Conservation (phyloP, 1,140 invertebrate species). For the Anadara kagoshimensis region DNA sequence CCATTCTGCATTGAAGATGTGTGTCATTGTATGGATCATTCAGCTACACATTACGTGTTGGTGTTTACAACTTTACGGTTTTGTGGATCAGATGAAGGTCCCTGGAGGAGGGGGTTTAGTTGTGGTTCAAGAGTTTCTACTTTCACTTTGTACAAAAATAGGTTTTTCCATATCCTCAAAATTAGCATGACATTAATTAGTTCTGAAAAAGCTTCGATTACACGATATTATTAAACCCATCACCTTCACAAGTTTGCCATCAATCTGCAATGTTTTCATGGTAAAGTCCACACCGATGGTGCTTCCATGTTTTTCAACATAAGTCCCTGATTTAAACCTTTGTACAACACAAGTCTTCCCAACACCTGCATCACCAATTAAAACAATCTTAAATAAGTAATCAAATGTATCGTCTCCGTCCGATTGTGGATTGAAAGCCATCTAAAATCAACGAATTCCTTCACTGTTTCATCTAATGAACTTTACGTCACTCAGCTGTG, state of each 20-base stretch:
- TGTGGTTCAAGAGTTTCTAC: no score
- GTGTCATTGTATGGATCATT: no score
- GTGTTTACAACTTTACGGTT: no score
- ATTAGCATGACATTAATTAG: no score
- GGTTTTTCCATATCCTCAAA: no score
- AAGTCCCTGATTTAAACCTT: conserved; percentile 93
- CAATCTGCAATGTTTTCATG: conserved; percentile 95
- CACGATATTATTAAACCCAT: background rate
- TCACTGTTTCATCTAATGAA: conserved; percentile 7
- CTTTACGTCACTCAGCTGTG: background rate
- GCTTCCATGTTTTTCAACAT: conserved; percentile 93
- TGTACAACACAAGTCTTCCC: conserved; percentile 81
- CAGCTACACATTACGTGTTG: no score
- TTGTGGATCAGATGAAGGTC: no score
- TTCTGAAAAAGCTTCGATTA: no score
- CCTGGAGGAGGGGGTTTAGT: no score
- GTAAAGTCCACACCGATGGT: conserved; percentile 98
- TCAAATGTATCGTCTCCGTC: conserved; percentile 72
- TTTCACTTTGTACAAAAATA: no score
- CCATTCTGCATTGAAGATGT: no score
- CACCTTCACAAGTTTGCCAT: conserved; percentile 95
- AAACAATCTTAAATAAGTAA: conserved; percentile 73
- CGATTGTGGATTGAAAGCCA: conserved; percentile 28
- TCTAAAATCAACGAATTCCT: background rate
- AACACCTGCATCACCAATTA: conserved; percentile 73